phyloP scores from a whole-genome alignment of 2,113 vertebrate species.

The Octodon degus region DNA sequence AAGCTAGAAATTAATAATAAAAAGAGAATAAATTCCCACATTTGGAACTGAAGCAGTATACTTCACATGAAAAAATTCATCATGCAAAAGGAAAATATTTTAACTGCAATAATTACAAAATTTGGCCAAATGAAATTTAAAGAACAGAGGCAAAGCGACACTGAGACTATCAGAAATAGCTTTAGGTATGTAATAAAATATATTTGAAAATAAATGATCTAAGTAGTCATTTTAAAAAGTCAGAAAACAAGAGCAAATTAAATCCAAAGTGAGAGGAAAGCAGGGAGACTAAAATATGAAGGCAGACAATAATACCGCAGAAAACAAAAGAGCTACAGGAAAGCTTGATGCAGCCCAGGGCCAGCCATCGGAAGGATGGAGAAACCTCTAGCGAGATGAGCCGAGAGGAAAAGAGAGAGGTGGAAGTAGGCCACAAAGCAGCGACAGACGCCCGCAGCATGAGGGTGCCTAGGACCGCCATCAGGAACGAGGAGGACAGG shows the following conservation, averaged over 20 bases:
- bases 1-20: neutral
- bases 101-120: neutral
- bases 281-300: neutral
- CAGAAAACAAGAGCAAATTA: neutral
- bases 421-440: too few relatives aligned
- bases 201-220: neutral
- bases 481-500: too few relatives aligned
- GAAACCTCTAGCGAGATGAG: neutral
- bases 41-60: neutral
- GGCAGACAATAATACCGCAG: neutral
- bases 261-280: neutral
- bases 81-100: neutral
- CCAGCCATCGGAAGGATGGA: neutral
- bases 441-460: too few relatives aligned
- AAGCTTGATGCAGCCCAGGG: neutral
- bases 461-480: neutral
- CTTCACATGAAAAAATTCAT: neutral
- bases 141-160: neutral
- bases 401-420: neutral
- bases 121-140: neutral
- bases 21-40: neutral
- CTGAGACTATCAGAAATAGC: neutral
- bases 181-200: neutral
- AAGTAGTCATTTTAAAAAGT: neutral
- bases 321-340: neutral